A percentile compares a stretch with the other conserved stretches of the same genome.
Conservation (phyloP, 2,888 invertebrate genomes). For the Tachina lurida region DNA sequence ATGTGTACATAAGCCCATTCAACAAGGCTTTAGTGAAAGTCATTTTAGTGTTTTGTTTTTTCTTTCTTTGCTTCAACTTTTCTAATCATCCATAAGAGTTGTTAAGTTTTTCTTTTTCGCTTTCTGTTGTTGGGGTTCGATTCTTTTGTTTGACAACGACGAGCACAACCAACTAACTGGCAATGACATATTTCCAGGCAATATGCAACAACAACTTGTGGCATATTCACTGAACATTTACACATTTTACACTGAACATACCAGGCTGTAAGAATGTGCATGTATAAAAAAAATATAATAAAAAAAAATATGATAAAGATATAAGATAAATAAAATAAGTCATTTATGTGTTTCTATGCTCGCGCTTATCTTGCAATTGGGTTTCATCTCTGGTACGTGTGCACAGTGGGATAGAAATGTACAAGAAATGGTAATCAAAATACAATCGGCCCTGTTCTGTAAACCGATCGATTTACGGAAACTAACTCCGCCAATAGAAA, state of each 20-base stretch:
- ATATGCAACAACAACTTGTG: slow-evolving; percentile 69
- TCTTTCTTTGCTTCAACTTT: background rate
- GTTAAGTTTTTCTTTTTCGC: background rate
- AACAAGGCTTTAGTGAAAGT: background rate
- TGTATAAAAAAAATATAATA: no score
- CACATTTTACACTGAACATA: no score
- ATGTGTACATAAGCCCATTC: background rate
- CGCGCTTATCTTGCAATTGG: no score
- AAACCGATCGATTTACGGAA: no score
- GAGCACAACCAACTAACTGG: slow-evolving; percentile 49
- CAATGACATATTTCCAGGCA: slow-evolving; percentile 60
- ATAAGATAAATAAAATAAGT: no score
- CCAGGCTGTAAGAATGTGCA: no score
- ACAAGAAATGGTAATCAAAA: no score
- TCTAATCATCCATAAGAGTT: slow-evolving; percentile 8
- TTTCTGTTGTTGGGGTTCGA: slow-evolving; percentile 8
- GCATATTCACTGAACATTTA: slow-evolving; percentile 33
- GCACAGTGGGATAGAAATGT: no score
- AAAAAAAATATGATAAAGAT: background rate
- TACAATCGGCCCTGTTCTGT: no score
- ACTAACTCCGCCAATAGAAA: no score
- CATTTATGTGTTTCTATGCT: no score
- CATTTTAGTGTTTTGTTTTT: background rate
- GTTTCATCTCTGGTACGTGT: no score
- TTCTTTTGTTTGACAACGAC: slow-evolving; percentile 61